A percentile compares a stretch with the other conserved stretches of the same genome.
Conservation (phyloP, 2,113 vertebrate genomes). For the Chionis minor region DNA sequence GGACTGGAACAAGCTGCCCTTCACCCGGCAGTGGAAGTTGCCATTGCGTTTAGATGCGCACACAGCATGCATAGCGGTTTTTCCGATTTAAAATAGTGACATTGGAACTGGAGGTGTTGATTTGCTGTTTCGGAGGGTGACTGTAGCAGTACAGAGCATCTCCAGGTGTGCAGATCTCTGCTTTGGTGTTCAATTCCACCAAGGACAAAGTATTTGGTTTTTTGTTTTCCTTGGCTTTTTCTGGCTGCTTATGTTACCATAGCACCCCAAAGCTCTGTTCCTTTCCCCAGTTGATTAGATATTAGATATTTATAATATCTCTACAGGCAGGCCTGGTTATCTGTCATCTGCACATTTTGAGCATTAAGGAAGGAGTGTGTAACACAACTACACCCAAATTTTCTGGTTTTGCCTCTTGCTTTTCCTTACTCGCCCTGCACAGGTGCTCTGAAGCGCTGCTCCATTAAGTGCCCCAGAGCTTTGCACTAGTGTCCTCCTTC, state of each 20-base stretch:
- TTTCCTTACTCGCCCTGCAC: neutral
- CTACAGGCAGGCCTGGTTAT: neutral
- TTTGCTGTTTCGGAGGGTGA: neutral
- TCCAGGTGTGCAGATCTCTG: neutral
- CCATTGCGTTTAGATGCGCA: accelerated
- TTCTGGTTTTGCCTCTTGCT: neutral
- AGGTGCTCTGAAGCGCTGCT: neutral
- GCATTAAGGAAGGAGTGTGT: neutral
- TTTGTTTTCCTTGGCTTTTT: neutral
- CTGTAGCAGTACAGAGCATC: neutral
- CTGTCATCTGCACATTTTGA: neutral
- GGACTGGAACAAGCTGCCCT: neutral
- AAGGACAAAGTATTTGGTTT: neutral
- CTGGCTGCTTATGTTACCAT: neutral
- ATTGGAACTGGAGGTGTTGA: neutral
- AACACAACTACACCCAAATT: neutral
- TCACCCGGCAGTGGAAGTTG: accelerated
- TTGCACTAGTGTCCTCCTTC: neutral
- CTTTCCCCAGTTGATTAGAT: neutral
- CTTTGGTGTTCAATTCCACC: accelerated
- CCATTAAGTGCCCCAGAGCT: neutral
- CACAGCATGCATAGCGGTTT: accelerated
- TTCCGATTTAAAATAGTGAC: accelerated
- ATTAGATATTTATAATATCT: neutral
- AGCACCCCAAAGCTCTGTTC: neutral